These are phyloP conservation scores for Galeopsomyia nigrocyanea DNA, from an alignment of 2,888 invertebrate species.

Conservation along the genomic window DNA sequence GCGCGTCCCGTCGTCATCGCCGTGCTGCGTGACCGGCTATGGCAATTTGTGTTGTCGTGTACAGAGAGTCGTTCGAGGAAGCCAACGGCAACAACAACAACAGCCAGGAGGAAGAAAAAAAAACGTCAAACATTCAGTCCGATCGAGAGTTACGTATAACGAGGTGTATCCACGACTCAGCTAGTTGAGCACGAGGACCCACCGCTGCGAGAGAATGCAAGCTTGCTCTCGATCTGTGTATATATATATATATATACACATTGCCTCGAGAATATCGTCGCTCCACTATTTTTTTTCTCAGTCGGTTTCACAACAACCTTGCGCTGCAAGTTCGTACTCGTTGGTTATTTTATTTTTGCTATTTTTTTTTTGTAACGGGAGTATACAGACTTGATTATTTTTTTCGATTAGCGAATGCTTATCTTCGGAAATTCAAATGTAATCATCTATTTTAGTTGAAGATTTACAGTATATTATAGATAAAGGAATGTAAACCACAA, in stretches of 20 bases:
- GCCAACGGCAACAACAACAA: constrained; percentile 38
- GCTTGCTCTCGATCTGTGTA: too few relatives aligned
- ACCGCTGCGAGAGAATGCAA: constrained; percentile 15
- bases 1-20: constrained; percentile 49
- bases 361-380: not conserved
- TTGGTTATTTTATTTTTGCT: not conserved
- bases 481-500: too few relatives aligned
- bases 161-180: not conserved
- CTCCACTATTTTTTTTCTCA: too few relatives aligned
- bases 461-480: too few relatives aligned
- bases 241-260: too few relatives aligned
- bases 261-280: too few relatives aligned
- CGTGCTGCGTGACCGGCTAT: constrained; percentile 52
- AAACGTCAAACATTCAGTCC: constrained; percentile 45
- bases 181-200: constrained; percentile 1
- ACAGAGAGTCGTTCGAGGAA: constrained; percentile 45
- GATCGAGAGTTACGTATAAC: constrained; percentile 50
- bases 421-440: too few relatives aligned
- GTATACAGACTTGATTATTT: constrained; percentile 9
- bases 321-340: too few relatives aligned
- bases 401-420: not conserved
- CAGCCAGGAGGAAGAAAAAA: too few relatives aligned
- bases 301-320: too few relatives aligned
- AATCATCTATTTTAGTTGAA: too few relatives aligned
- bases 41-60: not conserved